phyloP scores from a whole-genome alignment of 2,888 invertebrate species.

The Spodoptera picta region DNA sequence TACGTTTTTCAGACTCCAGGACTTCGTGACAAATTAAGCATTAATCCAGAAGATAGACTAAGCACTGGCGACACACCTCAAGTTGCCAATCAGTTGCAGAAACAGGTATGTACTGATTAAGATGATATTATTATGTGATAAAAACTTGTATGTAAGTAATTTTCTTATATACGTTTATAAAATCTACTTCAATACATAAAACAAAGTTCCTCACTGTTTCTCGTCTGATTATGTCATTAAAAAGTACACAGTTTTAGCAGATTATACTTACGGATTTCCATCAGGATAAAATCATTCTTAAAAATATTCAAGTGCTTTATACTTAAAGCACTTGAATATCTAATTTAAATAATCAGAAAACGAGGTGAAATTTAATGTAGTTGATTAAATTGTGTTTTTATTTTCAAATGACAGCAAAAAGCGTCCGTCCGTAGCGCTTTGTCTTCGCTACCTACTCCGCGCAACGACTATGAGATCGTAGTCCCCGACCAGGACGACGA shows the following conservation, averaged over 20 bases:
- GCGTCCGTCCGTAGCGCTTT: slow-evolving; percentile 93
- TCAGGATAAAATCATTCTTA: too few species aligned
- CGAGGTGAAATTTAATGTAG: not conserved
- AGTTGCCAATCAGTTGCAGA: slow-evolving; percentile 90
- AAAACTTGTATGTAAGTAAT: too few species aligned
- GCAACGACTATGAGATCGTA: slow-evolving; percentile 99
- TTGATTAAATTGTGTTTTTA: not conserved
- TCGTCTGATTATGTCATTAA: too few species aligned
- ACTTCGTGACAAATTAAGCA: slow-evolving; percentile 97
- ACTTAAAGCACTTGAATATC: too few species aligned
- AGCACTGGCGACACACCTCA: slow-evolving; percentile 92
- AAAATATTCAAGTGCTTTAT: too few species aligned
- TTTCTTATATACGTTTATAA: too few species aligned
- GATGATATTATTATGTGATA: too few species aligned
- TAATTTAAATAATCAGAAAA: too few species aligned
- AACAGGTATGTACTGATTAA: slow-evolving; percentile 82
- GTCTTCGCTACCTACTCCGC: slow-evolving; percentile 95
- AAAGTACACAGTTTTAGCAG: too few species aligned
- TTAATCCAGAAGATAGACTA: slow-evolving; percentile 95
- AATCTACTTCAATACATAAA: too few species aligned
- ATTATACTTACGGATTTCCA: too few species aligned
- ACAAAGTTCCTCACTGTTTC: too few species aligned
- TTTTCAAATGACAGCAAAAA: slow-evolving; percentile 80
- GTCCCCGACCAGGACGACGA: slow-evolving; percentile 94
- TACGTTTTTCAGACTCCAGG: slow-evolving; percentile 89